These are phyloP conservation scores for Prolemur simus DNA, from an alignment of 2,113 vertebrate species.

Conservation along the genomic window DNA sequence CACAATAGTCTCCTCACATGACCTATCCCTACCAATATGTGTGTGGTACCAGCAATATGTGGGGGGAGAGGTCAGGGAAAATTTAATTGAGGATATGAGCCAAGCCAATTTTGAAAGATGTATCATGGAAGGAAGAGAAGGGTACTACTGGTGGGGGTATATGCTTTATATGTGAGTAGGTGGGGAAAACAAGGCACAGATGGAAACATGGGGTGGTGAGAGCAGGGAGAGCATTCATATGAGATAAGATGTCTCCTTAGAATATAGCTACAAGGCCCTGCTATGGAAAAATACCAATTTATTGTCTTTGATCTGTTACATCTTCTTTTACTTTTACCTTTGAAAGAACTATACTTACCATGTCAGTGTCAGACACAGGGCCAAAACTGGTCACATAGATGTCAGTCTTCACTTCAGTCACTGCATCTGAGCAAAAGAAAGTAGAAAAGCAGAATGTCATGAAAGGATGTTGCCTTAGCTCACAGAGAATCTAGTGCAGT, in stretches of 20 bases:
- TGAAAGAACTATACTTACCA: constrained; percentile 86
- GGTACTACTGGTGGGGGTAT: not conserved
- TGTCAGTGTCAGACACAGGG: constrained; percentile 97
- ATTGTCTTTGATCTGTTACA: not conserved
- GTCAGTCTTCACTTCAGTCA: constrained; percentile 98
- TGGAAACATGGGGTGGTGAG: not conserved
- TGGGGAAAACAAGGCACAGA: not conserved
- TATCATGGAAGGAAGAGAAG: not conserved
- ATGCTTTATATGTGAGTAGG: not conserved
- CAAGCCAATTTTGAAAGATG: not conserved
- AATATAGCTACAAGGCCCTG: not conserved
- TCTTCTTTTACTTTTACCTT: constrained; percentile 28
- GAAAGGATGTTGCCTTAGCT: constrained; percentile 46
- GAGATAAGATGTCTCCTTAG: not conserved
- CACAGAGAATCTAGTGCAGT: not conserved
- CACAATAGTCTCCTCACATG: not conserved
- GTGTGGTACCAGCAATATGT: not conserved
- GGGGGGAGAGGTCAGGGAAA: not conserved
- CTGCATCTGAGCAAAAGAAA: constrained; percentile 87
- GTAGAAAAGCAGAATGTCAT: constrained; percentile 61
- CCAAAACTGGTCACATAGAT: constrained; percentile 99
- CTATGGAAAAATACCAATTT: not conserved
- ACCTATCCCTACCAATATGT: not conserved
- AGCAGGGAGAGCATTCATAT: not conserved
- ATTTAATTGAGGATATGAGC: not conserved